These are phyloP conservation scores for Oscheius myriophilus DNA, from an alignment of 2,888 invertebrate species.

Conservation along the genomic window DNA sequence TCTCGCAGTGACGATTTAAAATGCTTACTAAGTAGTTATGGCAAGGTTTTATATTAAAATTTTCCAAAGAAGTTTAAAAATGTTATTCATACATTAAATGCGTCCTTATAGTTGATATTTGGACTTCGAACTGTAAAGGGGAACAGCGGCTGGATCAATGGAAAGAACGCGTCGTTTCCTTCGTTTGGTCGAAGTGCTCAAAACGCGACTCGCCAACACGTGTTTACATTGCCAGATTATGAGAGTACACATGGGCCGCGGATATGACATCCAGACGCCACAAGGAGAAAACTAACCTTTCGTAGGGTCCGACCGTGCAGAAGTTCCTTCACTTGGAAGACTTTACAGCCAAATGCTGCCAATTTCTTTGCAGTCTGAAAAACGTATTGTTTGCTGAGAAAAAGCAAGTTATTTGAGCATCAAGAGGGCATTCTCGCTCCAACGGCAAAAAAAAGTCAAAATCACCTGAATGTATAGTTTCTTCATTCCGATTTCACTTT, in stretches of 20 bases:
- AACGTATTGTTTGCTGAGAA: not conserved
- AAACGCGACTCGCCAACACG: conserved; percentile 30
- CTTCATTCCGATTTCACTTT: conserved; percentile 77
- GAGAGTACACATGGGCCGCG: conserved; percentile 26
- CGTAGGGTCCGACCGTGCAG: conserved; percentile 77
- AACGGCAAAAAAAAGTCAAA: not conserved
- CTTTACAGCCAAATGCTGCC: conserved; percentile 77
- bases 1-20: too few relatives aligned
- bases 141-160: conserved; percentile 16
- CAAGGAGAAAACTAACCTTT: conserved; percentile 73
- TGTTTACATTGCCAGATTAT: conserved; percentile 29
- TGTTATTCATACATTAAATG: too few relatives aligned
- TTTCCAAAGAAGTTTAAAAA: too few relatives aligned
- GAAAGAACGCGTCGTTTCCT: conserved; percentile 16
- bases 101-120: too few relatives aligned
- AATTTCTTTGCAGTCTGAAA: conserved; percentile 76
- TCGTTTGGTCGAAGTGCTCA: conserved; percentile 28
- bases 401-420: not conserved
- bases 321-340: conserved; percentile 78
- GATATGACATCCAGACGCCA: conserved; percentile 20
- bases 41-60: too few relatives aligned
- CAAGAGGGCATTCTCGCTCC: not conserved
- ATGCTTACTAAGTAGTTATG: too few relatives aligned
- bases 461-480: conserved; percentile 76
- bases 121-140: not conserved